These are phyloP conservation scores for Muscicapa striata DNA, from an alignment of 2,797 vertebrate species.

Conservation along the genomic window DNA sequence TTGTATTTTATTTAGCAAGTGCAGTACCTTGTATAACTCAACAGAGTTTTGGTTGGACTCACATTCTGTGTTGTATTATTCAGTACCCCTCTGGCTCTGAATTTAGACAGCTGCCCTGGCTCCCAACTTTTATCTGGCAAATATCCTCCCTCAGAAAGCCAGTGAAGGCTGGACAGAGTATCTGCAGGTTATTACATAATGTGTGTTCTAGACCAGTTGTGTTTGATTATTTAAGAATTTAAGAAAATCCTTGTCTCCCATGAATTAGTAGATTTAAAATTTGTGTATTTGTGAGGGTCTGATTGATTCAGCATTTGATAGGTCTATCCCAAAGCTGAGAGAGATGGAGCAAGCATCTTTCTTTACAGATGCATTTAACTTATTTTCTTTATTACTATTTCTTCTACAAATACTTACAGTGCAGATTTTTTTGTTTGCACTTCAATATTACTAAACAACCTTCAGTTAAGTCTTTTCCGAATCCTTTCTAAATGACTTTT, in stretches of 20 bases:
- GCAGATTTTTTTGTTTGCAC: neutral
- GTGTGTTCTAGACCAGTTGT: neutral
- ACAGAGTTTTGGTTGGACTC: neutral
- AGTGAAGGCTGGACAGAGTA: neutral
- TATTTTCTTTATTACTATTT: neutral
- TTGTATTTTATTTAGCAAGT: constrained; percentile 32
- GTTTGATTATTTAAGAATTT: neutral
- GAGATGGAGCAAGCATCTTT: neutral
- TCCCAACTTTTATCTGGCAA: constrained; percentile 26
- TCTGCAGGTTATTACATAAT: neutral
- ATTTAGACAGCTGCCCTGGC: constrained; percentile 8
- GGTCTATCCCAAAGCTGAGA: neutral
- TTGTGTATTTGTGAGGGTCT: neutral
- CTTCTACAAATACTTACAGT: neutral
- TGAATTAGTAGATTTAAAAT: neutral
- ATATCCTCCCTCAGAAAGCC: neutral
- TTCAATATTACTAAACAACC: neutral
- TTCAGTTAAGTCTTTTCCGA: neutral
- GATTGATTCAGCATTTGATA: neutral
- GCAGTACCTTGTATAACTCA: neutral
- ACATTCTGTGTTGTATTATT: neutral
- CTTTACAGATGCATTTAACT: neutral
- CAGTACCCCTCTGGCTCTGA: neutral
- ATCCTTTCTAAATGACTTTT: neutral
- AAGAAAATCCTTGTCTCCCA: neutral